Conservation (phyloP, 2,113 vertebrate species). For the Ascaphus truei region DNA sequence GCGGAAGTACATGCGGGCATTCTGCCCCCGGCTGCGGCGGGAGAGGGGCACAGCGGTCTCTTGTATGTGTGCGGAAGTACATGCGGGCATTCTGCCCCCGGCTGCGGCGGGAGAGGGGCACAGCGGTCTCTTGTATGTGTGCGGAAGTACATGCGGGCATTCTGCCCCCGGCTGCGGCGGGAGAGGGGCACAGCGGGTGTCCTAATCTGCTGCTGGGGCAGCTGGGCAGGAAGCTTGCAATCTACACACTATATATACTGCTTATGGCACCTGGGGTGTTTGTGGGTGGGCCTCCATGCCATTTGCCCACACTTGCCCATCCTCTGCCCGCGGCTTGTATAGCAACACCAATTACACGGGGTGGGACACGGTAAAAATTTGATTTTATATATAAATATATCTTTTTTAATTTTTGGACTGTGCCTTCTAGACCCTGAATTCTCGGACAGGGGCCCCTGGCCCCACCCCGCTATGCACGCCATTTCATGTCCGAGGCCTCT, state of each 20-base stretch:
- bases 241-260: not conserved
- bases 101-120: no score
- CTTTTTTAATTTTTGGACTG: constrained; percentile 22
- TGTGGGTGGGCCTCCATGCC: not conserved
- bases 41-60: no score
- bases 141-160: no score
- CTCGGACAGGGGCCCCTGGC: constrained; percentile 22
- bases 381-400: not conserved
- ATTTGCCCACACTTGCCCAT: not conserved
- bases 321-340: not conserved
- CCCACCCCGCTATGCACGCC: constrained; percentile 35
- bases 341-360: not conserved
- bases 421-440: constrained; percentile 34
- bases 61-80: no score
- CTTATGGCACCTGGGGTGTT: not conserved
- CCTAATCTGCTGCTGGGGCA: no score
- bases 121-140: no score
- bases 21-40: no score
- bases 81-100: no score
- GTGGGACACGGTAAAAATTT: constrained; percentile 1
- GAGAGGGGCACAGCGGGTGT: no score
- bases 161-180: no score
- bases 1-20: no score
- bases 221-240: not conserved
- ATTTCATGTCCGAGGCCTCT: constrained; percentile 38